Conservation (phyloP, 2,113 vertebrate species). For the Petromus typicus region DNA sequence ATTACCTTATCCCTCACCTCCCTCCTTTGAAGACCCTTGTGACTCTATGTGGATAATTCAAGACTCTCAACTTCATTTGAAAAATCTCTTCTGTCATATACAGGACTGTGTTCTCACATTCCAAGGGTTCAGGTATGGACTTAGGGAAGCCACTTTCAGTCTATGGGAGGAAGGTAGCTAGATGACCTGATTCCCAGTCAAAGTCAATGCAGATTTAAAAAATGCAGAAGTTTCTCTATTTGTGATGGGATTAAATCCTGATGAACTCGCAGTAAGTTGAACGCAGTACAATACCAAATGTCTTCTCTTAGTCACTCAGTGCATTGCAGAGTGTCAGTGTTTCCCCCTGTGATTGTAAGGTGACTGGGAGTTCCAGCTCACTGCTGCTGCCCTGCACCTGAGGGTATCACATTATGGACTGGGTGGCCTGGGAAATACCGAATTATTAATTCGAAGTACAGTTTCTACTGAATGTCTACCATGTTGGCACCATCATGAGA, state of each 20-base stretch:
- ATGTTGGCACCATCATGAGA: background rate
- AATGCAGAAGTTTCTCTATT: background rate
- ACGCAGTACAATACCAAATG: background rate
- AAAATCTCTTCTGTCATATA: background rate
- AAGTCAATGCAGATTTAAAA: background rate
- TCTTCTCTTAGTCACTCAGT: background rate
- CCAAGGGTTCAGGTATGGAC: background rate
- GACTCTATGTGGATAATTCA: background rate
- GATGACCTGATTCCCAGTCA: background rate
- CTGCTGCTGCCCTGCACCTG: no score
- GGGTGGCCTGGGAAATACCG: background rate
- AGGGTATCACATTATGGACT: no score
- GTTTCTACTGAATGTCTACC: no score
- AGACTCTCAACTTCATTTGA: background rate
- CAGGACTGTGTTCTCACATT: no score
- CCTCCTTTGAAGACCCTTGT: background rate
- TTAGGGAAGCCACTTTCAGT: background rate
- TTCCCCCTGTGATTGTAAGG: no score
- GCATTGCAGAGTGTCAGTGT: background rate
- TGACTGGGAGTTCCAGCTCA: background rate
- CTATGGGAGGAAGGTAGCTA: background rate
- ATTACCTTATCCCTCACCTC: background rate
- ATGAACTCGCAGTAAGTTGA: background rate
- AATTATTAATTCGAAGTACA: background rate
- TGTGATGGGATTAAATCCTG: background rate